Evolutionary conservation across 2,888 invertebrate genomes (phyloP), one percentile per base, ranked within the genome.

Genomic region (Xestoiulus laeticollis): DNA sequence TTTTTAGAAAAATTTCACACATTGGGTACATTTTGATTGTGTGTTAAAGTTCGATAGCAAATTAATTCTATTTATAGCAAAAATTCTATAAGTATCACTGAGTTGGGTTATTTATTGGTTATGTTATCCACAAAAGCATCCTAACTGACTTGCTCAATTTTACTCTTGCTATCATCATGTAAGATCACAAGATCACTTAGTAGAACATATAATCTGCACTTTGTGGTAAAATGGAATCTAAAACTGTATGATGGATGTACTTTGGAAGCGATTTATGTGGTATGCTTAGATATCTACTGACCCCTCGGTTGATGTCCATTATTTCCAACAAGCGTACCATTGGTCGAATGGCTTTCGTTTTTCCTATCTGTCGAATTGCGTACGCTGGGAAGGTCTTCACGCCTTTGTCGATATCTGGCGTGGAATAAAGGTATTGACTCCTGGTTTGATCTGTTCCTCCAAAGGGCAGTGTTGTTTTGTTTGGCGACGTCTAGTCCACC

Each of bases 321-420:
- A 78, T 78, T 78, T 16, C 78, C 78, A 78, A 32, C 16, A 78
- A 78, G 30, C 5, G 78, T 78, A 14, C 78, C 78, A 30, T 78
- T 78, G 14, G 26, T 30, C 3, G 78, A 30, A 78, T 30, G 12
- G 78, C 78, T 78, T 30, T 78, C 78, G 5, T 78, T 78, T 78
- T 78, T 30, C 30, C 16, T 78, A 26, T 30, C 78, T 0, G 78
- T 78, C 30, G 78, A 32, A 78, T 78, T 78, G 78, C 78, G 78
- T 30, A 78, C 30, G 14, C 78, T 78, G 30, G 78, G 12, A 78
- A 78, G 30, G 78, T 78, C 78, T 78, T 78, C 30, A 2, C 78
- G 78, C 16, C 78, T 78, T 78, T 78, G 78, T 30, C 78, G 78
- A 78, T 78, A 32, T 14, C 78, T 26, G 78, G 30, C 78, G 30